Percentiles rank a stretch among this genome's conserved stretches.
Conservation (phyloP, 2,888 invertebrate species). For the Cephus runcator region DNA sequence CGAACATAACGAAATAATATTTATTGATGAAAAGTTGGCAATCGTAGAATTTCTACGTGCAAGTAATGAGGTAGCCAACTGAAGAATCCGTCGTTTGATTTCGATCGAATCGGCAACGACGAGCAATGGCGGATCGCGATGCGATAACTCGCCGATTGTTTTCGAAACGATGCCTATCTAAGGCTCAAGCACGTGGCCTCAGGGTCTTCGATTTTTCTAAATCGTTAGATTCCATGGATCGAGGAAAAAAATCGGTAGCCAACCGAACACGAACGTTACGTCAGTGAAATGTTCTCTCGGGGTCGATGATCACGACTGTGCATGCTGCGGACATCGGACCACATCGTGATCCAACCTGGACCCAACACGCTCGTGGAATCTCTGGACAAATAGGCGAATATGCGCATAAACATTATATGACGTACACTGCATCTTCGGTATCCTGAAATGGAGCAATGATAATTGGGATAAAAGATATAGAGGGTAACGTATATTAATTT, state of each 20-base stretch:
- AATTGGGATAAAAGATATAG: not conserved
- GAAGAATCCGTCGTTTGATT: not conserved
- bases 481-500: not conserved
- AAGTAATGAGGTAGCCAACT: not conserved
- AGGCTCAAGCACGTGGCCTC: not conserved
- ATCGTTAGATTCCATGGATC: not conserved
- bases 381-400: constrained; percentile 57
- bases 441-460: not conserved
- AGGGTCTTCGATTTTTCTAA: not conserved
- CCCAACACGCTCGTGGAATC: constrained; percentile 51
- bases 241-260: not conserved
- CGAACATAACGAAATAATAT: not conserved
- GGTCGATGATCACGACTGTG: constrained; percentile 46
- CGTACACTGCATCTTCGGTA: not conserved
- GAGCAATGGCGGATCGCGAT: not conserved
- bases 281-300: constrained; percentile 17
- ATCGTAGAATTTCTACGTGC: not conserved
- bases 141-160: not conserved
- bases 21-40: not conserved
- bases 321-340: constrained; percentile 38
- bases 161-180: not conserved
- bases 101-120: not conserved
- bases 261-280: constrained; percentile 3
- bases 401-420: constrained; percentile 49
- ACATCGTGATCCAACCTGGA: constrained; percentile 51